Conservation (phyloP, 2,888 invertebrate species). For the Acheta domesticus region DNA sequence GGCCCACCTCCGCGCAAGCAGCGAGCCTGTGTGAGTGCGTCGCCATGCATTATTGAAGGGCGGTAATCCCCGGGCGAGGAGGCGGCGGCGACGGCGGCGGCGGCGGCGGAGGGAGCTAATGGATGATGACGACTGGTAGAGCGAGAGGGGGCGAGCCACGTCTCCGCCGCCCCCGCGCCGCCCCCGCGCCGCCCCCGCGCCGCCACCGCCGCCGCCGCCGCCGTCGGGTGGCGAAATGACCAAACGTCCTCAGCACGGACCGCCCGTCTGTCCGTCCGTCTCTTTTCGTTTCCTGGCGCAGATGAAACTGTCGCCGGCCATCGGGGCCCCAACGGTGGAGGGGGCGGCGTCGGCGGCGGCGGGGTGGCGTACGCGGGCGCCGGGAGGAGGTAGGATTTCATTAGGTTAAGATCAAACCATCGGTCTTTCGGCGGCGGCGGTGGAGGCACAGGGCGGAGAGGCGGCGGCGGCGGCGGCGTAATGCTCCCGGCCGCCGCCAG, state of each 20-base stretch:
- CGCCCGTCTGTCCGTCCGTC: neutral
- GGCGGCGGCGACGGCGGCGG: neutral
- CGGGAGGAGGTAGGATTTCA: slow-evolving; percentile 28
- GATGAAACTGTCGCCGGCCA: slow-evolving; percentile 18
- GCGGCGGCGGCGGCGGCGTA: neutral
- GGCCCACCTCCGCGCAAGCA: too few species aligned
- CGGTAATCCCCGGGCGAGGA: neutral
- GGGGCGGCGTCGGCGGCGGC: too few species aligned
- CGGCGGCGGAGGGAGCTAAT: slow-evolving; percentile 1
- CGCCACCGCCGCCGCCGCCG: neutral
- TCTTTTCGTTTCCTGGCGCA: slow-evolving; percentile 18
- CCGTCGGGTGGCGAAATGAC: neutral
- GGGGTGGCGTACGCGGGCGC: neutral
- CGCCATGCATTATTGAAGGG: slow-evolving; percentile 9
- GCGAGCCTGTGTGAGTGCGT: neutral
- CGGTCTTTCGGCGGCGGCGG: slow-evolving; percentile 25
- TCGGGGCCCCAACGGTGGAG: neutral
- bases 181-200: neutral
- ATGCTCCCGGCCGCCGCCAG: neutral
- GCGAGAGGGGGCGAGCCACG: neutral
- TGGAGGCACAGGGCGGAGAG: neutral
- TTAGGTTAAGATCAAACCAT: slow-evolving; percentile 35
- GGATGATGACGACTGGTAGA: slow-evolving; percentile 6
- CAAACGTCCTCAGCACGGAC: neutral
- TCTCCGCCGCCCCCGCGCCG: neutral